Evolutionary conservation across 2,888 invertebrate species (phyloP), one percentile per base, ranked within the genome.

Genomic region (Chrysotoxum bicinctum): DNA sequence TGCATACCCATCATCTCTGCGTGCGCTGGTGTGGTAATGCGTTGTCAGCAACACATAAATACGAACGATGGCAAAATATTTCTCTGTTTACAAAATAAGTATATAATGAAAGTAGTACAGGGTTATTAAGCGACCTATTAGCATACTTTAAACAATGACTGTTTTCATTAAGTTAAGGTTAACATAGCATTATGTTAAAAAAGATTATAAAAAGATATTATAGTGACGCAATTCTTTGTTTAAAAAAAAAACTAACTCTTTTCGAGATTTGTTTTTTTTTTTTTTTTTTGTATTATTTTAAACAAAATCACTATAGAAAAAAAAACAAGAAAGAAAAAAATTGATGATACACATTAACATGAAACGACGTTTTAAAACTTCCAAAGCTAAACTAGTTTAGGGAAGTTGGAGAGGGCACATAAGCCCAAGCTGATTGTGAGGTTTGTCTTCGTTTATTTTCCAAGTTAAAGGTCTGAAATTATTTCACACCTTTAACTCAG

Each of bases 41-140:
- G 87, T 78, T 87, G 87, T 83, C 81, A 85, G 89, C 87, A 88
- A 88, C 88, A 88, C 88, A 88, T 88, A 88, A 88, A 87, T 88
- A 68, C 87, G 78, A 81, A 87, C 85, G 85, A 77, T 88, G 88
- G 77, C 74, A 58, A 74, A 84, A 85, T 78, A 76, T 80, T 83
- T 82, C 62, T 35, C 87, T 86, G 85, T 86, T 86, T 86, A 86
- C 86, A 86, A 86, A 77, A 70, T 80, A 74, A 79, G 84, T 83
- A 74, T 68, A 83, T 77, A 83, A 64, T 52, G 86, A 88, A 91
- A 89, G 89, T 91, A 87, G 91, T 89, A 91, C 91, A 91, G 90
- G 91, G 91, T 91, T 90, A 90, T 88, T 88, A 88, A 88, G 88
- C 90, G 91, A 91, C 91, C 91, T 88, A 90, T 89, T 91, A 89